These are phyloP conservation scores for Enteromius treurensis DNA, from an alignment of 2,797 vertebrate species.

Conservation along the genomic window DNA sequence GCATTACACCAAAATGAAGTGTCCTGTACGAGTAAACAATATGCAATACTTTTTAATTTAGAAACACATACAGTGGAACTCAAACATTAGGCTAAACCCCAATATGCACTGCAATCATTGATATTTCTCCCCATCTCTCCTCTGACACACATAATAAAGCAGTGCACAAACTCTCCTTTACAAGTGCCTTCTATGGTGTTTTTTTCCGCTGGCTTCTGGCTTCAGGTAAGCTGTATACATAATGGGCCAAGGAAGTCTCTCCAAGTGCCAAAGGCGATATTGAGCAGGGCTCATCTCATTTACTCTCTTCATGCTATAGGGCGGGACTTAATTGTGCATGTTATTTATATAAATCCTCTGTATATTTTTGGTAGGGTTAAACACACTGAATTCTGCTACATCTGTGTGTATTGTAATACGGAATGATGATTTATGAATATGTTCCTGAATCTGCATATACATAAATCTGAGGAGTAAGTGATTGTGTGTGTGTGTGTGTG, in stretches of 20 bases:
- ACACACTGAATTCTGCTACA: neutral
- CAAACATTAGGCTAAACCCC: neutral
- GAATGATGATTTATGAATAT: constrained; percentile 17
- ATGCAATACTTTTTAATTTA: constrained; percentile 34
- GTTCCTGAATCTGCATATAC: neutral
- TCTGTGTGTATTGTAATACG: neutral
- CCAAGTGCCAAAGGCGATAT: constrained; percentile 7
- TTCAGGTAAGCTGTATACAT: constrained; percentile 51
- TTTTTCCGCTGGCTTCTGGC: constrained; percentile 25
- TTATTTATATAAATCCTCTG: constrained; percentile 43
- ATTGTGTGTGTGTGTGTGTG: neutral
- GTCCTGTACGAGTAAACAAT: constrained; percentile 16
- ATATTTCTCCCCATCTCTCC: neutral
- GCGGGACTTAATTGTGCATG: constrained; percentile 26
- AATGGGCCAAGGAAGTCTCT: neutral
- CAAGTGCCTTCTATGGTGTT: constrained; percentile 31
- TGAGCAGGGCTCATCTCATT: constrained; percentile 23
- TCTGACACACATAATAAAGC: neutral
- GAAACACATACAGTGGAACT: neutral
- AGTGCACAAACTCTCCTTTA: neutral
- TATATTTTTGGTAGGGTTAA: neutral
- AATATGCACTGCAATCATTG: neutral
- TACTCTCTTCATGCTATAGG: constrained; percentile 27
- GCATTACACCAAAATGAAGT: constrained; percentile 6
- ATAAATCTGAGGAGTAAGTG: constrained; percentile 1